Base-by-base conservation (phyloP, 2,888 invertebrate genomes). In the Sussaba pulchella region DNA sequence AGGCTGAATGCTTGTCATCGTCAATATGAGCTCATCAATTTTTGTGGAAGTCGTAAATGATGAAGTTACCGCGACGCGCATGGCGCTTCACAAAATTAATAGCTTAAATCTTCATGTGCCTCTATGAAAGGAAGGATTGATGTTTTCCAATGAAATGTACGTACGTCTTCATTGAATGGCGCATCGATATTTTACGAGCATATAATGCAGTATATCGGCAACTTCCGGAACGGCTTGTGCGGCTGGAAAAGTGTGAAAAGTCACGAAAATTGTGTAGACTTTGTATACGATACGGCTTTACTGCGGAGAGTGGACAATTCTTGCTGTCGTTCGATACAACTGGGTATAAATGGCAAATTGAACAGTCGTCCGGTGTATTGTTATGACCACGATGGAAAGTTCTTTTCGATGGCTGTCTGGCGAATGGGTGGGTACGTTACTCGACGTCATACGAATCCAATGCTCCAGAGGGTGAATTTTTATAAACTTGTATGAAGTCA, bases 291-390 rank as follows among this genome's bases (percentile, higher is more conserved):
- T 52, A 21, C 2, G 17, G 9, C 12, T n/a, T 50, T 52, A 52
- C 21, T 36, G 50, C 14, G n/a, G n/a, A 19, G 39, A 52, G 52
- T 67, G 39, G 50, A 52, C 21, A 36, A n/a, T 39, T 50, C 67
- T 39, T 21, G 39, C 50, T 39, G 50, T 67, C 52, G 67, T 69
- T 69, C 54, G 39, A 41, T 26, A 52, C 45, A 39, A 72, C 47
- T 67, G 21, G 52, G 19, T 72, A 54, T 59, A 63, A 78, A 73
- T 73, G 63, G 63, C 54, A 39, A 39, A 21, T 24, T 19, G 31
- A 78, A 50, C 43, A 39, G 45, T 69, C 74, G 54, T 73, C 70
- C 54, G 26, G 57, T 47, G 31, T 39, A 70, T 74, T 79, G 70
- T 74, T 70, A 74, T 69, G 63, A 21, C 43, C 36, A n/a, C 14